A percentile compares a stretch with the other conserved stretches of the same genome.
phyloP scores from a whole-genome alignment of 1,140 invertebrate genomes.

The Popillia japonica region DNA sequence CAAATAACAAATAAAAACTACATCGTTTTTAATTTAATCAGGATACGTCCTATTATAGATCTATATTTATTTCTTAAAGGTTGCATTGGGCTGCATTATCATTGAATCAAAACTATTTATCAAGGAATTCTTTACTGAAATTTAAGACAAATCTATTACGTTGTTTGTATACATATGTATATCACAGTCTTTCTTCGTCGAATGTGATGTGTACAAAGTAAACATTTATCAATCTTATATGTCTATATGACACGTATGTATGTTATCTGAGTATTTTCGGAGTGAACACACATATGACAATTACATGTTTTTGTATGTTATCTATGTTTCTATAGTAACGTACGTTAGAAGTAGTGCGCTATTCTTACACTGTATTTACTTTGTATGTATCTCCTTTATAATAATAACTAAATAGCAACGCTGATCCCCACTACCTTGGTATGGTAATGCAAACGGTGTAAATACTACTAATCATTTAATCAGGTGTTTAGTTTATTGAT shows the following conservation, averaged over 20 bases:
- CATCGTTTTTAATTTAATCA: no score
- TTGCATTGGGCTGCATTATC: no score
- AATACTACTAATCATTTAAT: background rate
- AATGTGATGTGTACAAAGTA: conserved; percentile 1
- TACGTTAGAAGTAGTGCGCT: background rate
- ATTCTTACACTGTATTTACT: background rate
- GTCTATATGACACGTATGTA: background rate
- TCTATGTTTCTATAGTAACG: background rate
- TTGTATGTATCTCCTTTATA: background rate
- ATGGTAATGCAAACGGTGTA: background rate
- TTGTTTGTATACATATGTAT: background rate
- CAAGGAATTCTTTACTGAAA: background rate
- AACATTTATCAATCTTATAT: conserved; percentile 12
- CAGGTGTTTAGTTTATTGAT: background rate
- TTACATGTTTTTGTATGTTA: background rate
- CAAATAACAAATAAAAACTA: no score
- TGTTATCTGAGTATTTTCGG: background rate
- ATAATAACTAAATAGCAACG: background rate
- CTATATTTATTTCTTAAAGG: no score
- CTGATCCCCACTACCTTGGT: background rate
- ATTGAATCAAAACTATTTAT: background rate
- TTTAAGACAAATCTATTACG: background rate
- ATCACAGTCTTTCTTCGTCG: conserved; percentile 5
- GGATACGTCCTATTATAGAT: no score
- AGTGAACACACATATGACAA: conserved; percentile 3